Percentiles rank a stretch among this genome's conserved stretches.
phyloP scores from a whole-genome alignment of 2,113 vertebrate species.

The Hiodon alosoides region DNA sequence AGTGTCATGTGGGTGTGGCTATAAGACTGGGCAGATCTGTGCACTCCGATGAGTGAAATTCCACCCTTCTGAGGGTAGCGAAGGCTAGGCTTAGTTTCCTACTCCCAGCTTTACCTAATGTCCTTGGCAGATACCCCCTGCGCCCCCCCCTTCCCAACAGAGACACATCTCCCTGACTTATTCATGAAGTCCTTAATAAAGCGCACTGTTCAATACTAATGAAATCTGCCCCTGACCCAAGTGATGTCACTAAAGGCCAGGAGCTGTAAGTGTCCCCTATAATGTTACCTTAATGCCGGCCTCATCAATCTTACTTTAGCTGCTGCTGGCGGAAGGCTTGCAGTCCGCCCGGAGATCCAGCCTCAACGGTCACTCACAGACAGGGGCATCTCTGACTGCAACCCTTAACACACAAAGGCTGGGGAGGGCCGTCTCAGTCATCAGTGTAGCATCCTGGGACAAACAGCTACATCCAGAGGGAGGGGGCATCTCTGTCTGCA shows the following conservation, averaged over 20 bases:
- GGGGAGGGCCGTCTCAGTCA: slow-evolving; percentile 20
- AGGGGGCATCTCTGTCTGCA: slow-evolving; percentile 36
- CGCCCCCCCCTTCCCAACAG: background rate
- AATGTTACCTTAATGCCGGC: slow-evolving; percentile 76
- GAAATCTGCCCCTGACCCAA: slow-evolving; percentile 73
- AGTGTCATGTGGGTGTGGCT: no score
- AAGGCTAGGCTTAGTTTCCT: no score
- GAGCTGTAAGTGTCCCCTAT: slow-evolving; percentile 70
- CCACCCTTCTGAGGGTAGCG: no score
- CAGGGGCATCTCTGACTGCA: no score
- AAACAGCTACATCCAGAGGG: slow-evolving; percentile 43
- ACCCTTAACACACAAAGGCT: slow-evolving; percentile 42
- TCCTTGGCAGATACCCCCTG: background rate
- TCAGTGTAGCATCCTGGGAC: slow-evolving; percentile 30
- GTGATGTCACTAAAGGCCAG: slow-evolving; percentile 69
- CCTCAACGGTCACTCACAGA: no score
- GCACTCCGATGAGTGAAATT: no score
- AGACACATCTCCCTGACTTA: slow-evolving; percentile 58
- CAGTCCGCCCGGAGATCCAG: no score
- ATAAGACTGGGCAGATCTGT: no score
- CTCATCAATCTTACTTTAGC: slow-evolving; percentile 83
- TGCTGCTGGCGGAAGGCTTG: slow-evolving; percentile 50
- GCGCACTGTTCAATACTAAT: slow-evolving; percentile 73
- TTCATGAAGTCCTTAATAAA: slow-evolving; percentile 81
- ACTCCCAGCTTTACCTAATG: no score